These are phyloP conservation scores for Theristicus caerulescens DNA, from an alignment of 2,113 vertebrate genomes.

Conservation along the genomic window DNA sequence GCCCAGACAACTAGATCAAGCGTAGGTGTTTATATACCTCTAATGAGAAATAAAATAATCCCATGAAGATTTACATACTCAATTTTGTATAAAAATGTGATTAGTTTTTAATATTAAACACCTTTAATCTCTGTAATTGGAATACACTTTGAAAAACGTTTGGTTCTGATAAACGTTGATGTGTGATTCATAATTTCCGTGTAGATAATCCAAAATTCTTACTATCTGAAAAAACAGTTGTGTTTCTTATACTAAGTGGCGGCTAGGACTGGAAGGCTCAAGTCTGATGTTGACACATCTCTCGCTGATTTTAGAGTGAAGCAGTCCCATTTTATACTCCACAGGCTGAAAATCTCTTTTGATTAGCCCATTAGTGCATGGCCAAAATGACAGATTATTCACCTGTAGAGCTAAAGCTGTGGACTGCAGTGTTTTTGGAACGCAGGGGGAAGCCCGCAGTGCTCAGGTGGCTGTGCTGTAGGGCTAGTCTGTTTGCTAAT, in stretches of 20 bases:
- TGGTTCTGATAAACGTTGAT: not conserved
- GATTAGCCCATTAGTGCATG: conserved; percentile 6
- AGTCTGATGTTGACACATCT: not conserved
- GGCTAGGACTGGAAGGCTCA: rapidly evolving
- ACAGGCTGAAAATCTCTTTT: not conserved
- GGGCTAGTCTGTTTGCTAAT: conserved; percentile 48
- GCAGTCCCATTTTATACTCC: not conserved
- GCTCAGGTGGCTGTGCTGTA: conserved; percentile 11
- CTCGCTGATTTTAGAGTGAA: not conserved
- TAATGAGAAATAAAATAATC: not conserved
- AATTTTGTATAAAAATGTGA: not conserved
- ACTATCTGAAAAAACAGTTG: rapidly evolving
- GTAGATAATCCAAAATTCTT: too few species aligned
- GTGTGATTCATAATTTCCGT: not conserved
- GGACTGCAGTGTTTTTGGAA: conserved; percentile 21
- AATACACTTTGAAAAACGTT: not conserved
- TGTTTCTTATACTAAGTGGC: rapidly evolving
- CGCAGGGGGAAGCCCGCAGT: not conserved
- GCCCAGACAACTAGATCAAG: not conserved
- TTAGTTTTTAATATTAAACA: not conserved
- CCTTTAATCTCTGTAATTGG: not conserved
- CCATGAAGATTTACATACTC: not conserved
- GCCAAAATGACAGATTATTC: conserved; percentile 15
- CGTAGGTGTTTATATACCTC: not conserved
- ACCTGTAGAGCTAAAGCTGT: conserved; percentile 13